Conservation (phyloP, 1,140 invertebrate species). For the Gryllus bimaculatus region DNA sequence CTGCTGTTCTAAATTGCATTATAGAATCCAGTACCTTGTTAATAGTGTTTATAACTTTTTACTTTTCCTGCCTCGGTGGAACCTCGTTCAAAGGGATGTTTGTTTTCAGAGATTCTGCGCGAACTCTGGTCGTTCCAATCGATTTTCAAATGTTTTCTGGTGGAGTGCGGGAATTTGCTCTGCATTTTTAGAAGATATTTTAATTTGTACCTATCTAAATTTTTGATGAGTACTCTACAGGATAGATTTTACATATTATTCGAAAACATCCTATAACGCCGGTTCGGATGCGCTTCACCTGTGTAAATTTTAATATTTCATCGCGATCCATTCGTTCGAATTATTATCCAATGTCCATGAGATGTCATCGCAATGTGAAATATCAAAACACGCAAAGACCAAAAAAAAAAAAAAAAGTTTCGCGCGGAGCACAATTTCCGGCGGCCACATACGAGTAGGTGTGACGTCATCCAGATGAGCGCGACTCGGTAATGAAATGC, state of each 20-base stretch:
- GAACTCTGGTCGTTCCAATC: too few relatives aligned
- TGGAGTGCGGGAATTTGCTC: not conserved
- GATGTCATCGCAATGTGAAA: not conserved
- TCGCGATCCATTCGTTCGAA: not conserved
- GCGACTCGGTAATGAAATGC: too few relatives aligned
- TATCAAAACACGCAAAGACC: not conserved
- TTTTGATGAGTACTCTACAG: not conserved
- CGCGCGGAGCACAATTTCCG: not conserved
- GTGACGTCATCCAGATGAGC: too few relatives aligned
- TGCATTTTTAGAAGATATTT: not conserved
- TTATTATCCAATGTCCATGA: conserved; percentile 5
- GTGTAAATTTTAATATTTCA: not conserved
- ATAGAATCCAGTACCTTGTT: too few relatives aligned
- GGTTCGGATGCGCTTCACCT: not conserved
- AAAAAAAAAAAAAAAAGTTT: not conserved
- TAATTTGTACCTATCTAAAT: not conserved
- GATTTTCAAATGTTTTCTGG: not conserved
- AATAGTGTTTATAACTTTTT: too few relatives aligned
- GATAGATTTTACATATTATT: conserved; percentile 6
- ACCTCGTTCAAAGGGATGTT: too few relatives aligned
- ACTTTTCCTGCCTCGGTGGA: too few relatives aligned
- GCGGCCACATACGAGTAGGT: not conserved
- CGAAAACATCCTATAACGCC: not conserved
- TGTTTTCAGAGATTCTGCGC: too few relatives aligned
- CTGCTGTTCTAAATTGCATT: too few relatives aligned